Base-by-base conservation (phyloP, 2,888 invertebrate genomes). In the Dynastes hyllus region DNA sequence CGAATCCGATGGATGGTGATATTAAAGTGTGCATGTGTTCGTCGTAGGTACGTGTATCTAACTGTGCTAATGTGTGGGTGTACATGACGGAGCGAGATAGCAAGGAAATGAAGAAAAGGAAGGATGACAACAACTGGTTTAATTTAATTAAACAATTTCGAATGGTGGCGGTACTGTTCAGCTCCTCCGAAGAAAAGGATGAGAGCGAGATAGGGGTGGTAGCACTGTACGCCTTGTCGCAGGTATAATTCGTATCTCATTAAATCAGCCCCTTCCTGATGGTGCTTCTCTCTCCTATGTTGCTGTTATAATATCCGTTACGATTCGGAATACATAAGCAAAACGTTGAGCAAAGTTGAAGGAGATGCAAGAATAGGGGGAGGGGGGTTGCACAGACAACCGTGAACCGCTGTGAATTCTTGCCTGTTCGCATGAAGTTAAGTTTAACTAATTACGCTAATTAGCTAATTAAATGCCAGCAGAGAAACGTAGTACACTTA, bases 401-500 rank as follows among this genome's bases (percentile, higher is more conserved):
- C 53, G n/a, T 58, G 45, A 80, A 83, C 83, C 82, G 79, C 81
- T 77, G 79, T 81, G 83, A 83, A 83, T 83, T 83, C 83, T 83
- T 83, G 82, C 79, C 81, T 82, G 83, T 83, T 83, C 81, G 81
- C 82, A 81, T 85, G 83, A 84, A 86, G 85, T 84, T 83, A 84
- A 84, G 82, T 86, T 86, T 86, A 86, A 85, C 85, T 87, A 88
- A 88, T 88, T 87, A 87, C 85, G 83, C 86, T 87, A 88, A 88
- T 88, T 88, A 87, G 87, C 87, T 88, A 88, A 88, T 88, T 88
- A 88, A 88, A 87, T 87, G 87, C 86, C 84, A 84, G 84, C 83
- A 85, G 84, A 85, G 84, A 86, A 82, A 84, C 55, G 22, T 22
- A 58, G 22, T 22, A 8, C 55, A 58, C 55, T 22, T 22, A 58